A percentile compares a stretch with the other conserved stretches of the same genome.
Evolutionary conservation across 2,113 vertebrate genomes (phyloP).

Genomic region (Dinomys branickii): DNA sequence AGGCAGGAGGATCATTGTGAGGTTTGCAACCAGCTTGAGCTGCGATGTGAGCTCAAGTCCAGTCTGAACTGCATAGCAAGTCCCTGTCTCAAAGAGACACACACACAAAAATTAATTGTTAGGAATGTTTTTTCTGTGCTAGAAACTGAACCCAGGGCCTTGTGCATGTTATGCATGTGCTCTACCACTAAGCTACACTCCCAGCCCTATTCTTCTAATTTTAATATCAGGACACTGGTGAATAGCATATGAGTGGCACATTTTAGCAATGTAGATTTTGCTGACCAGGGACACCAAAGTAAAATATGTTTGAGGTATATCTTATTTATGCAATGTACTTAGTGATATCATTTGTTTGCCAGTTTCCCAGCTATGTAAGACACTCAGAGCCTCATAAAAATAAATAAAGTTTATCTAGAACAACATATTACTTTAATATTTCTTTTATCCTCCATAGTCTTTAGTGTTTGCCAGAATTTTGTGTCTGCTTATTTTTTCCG

Average conservation of each 20-base stretch:
- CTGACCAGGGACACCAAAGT: not conserved
- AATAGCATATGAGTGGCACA: not conserved
- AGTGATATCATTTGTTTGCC: not conserved
- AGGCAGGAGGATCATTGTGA: no score
- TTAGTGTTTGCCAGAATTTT: constrained; percentile 8
- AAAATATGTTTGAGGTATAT: not conserved
- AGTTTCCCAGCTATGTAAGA: not conserved
- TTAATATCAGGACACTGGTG: not conserved
- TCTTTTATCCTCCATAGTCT: not conserved
- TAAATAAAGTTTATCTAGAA: constrained; percentile 29
- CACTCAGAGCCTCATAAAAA: not conserved
- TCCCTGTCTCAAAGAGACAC: no score
- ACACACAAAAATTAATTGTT: not conserved
- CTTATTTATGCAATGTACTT: not conserved
- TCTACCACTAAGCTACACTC: not conserved
- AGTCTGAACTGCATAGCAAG: no score
- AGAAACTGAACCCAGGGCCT: not conserved
- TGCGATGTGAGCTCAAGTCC: no score
- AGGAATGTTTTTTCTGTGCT: not conserved
- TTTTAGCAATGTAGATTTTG: not conserved
- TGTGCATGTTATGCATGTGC: no score
- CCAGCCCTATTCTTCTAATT: not conserved
- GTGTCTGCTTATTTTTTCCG: not conserved
- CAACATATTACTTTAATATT: not conserved
- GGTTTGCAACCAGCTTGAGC: no score